A percentile compares a stretch with the other conserved stretches of the same genome.
phyloP scores from a whole-genome alignment of 2,888 invertebrate species.

The Pelosia muscerda region DNA sequence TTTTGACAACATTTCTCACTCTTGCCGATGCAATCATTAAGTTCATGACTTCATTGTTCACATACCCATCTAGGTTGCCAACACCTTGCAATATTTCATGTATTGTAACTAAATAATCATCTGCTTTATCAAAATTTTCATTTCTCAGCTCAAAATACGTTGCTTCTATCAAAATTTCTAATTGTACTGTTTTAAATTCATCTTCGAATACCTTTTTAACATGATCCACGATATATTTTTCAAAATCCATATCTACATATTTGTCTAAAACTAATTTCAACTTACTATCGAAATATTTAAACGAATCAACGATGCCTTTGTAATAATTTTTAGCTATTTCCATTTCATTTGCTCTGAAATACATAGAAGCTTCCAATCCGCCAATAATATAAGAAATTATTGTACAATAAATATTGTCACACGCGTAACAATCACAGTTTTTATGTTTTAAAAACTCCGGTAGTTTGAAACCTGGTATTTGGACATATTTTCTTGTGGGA shows the following conservation, averaged over 20 bases:
- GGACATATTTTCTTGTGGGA: slow-evolving; percentile 57
- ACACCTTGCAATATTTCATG: slow-evolving; percentile 65
- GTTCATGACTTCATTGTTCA: slow-evolving; percentile 69
- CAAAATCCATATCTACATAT: slow-evolving; percentile 42
- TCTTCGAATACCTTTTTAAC: slow-evolving; percentile 41
- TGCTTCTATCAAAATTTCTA: slow-evolving; percentile 67
- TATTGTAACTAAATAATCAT: slow-evolving; percentile 66
- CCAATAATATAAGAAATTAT: slow-evolving; percentile 58
- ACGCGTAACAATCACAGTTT: slow-evolving; percentile 66
- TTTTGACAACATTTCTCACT: slow-evolving; percentile 51
- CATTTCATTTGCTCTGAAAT: slow-evolving; percentile 66
- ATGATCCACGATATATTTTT: slow-evolving; percentile 58
- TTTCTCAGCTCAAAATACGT: slow-evolving; percentile 68
- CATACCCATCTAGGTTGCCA: slow-evolving; percentile 46
- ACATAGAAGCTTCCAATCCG: slow-evolving; percentile 67
- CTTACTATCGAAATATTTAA: slow-evolving; percentile 55
- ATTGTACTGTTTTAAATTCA: slow-evolving; percentile 54
- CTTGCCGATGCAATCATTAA: slow-evolving; percentile 64
- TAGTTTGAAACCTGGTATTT: slow-evolving; percentile 58
- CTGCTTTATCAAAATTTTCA: slow-evolving; percentile 54
- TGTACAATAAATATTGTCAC: slow-evolving; percentile 54
- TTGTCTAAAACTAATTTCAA: slow-evolving; percentile 45
- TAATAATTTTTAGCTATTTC: slow-evolving; percentile 73
- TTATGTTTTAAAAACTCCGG: slow-evolving; percentile 66
- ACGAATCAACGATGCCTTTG: slow-evolving; percentile 59